Evolutionary conservation across 2,113 vertebrate genomes (phyloP).

Genomic region (Grallaria varia): DNA sequence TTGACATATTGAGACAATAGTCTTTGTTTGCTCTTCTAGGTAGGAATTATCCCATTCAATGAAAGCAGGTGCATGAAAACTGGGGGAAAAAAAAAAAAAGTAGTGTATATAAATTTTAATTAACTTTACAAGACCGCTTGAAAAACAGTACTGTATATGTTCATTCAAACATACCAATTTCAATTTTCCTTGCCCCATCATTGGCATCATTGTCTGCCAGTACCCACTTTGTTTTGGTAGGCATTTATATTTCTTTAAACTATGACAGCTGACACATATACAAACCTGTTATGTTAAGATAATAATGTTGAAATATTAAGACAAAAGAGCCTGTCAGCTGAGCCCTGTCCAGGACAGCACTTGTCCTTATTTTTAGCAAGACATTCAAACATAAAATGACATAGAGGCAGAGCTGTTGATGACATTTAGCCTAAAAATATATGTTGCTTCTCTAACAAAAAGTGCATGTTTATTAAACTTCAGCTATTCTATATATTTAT

Average conservation of each 20-base stretch:
- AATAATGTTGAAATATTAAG: not conserved
- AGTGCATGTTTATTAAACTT: not conserved
- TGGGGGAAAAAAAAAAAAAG: not conserved
- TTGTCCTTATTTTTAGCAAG: not conserved
- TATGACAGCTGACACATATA: not conserved
- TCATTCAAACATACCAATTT: not conserved
- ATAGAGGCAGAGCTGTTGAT: not conserved
- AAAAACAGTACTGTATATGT: not conserved
- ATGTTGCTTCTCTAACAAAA: not conserved
- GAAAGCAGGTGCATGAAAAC: not conserved
- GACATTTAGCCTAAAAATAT: not conserved
- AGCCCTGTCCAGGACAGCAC: not conserved
- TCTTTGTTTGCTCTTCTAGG: not conserved
- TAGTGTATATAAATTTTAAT: not conserved
- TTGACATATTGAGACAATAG: not conserved
- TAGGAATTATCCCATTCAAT: not conserved
- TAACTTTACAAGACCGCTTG: not conserved
- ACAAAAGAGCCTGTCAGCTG: not conserved
- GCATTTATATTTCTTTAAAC: not conserved
- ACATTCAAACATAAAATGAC: not conserved
- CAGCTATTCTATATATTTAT: not conserved
- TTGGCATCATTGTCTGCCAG: not conserved
- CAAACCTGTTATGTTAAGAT: not conserved
- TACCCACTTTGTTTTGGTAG: not conserved
- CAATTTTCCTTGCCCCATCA: not conserved